A percentile compares a stretch with the other conserved stretches of the same genome.
Evolutionary conservation across 2,113 vertebrate genomes (phyloP).

Genomic region (Ictalurus punctatus): DNA sequence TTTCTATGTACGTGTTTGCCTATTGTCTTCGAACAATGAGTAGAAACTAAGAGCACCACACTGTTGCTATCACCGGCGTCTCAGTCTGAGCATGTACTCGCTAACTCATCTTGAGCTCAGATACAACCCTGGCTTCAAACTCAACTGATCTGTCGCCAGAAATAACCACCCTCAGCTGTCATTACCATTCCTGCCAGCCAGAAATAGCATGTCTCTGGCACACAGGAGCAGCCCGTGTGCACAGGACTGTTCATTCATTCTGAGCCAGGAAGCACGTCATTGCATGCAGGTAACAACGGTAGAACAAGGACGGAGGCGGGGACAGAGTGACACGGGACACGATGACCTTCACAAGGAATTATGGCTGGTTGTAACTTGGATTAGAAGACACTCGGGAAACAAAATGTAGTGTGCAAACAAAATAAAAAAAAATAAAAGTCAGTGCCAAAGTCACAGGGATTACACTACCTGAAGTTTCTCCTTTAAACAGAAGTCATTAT

Average conservation of each 20-base stretch:
- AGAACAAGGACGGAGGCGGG: neutral
- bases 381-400: neutral
- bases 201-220: conserved; percentile 38
- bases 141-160: conserved; percentile 56
- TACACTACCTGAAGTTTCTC: neutral
- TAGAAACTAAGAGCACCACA: neutral
- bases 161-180: conserved; percentile 65
- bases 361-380: neutral
- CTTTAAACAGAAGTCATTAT: conserved; percentile 2
- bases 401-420: neutral
- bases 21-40: neutral
- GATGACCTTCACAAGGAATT: conserved; percentile 45
- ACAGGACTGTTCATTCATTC: conserved; percentile 44
- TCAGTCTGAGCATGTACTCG: neutral
- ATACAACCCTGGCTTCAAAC: neutral
- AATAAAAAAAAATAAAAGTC: neutral
- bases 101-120: too few relatives aligned
- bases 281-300: neutral
- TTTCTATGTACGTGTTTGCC: neutral
- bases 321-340: neutral
- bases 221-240: neutral
- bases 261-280: conserved; percentile 3
- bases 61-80: neutral
- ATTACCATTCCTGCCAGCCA: conserved; percentile 49
- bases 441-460: neutral